Evolutionary conservation across 2,888 invertebrate species (phyloP).

Genomic region (Meliscaeva auricollis): DNA sequence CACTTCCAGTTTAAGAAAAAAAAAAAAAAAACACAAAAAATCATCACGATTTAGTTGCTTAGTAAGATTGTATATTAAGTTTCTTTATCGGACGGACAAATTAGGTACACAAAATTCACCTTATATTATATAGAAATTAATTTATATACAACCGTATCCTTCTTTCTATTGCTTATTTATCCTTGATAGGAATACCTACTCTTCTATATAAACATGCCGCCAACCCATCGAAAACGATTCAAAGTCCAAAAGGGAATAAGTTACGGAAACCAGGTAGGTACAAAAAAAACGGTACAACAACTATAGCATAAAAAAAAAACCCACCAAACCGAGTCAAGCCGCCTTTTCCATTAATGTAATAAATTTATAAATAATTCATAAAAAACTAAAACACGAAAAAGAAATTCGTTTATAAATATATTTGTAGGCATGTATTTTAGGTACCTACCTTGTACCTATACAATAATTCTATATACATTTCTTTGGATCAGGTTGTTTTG

Average conservation of each 20-base stretch:
- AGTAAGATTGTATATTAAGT: constrained; percentile 12
- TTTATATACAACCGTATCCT: constrained; percentile 41
- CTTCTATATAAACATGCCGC: constrained; percentile 24
- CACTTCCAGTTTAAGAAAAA: too few species aligned
- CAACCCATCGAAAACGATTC: constrained; percentile 21
- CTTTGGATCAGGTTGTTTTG: constrained; percentile 50
- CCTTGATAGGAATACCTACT: constrained; percentile 52
- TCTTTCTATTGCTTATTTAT: constrained; percentile 71
- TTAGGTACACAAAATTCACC: not conserved
- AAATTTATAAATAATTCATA: constrained; percentile 79
- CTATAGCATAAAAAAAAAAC: not conserved
- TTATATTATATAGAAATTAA: constrained; percentile 13
- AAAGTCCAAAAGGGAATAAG: constrained; percentile 24
- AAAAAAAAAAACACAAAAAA: constrained; percentile 4
- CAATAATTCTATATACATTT: constrained; percentile 20
- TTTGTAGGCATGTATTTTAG: not conserved
- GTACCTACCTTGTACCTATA: not conserved
- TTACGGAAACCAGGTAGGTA: constrained; percentile 11
- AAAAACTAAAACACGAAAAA: constrained; percentile 78
- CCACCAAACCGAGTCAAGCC: constrained; percentile 8
- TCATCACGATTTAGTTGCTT: constrained; percentile 42
- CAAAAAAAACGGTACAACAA: constrained; percentile 51
- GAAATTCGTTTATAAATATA: constrained; percentile 73
- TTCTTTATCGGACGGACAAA: not conserved
- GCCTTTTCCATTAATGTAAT: constrained; percentile 78